phyloP scores from a whole-genome alignment of 2,113 vertebrate genomes.

The Ammodytes marinus region DNA sequence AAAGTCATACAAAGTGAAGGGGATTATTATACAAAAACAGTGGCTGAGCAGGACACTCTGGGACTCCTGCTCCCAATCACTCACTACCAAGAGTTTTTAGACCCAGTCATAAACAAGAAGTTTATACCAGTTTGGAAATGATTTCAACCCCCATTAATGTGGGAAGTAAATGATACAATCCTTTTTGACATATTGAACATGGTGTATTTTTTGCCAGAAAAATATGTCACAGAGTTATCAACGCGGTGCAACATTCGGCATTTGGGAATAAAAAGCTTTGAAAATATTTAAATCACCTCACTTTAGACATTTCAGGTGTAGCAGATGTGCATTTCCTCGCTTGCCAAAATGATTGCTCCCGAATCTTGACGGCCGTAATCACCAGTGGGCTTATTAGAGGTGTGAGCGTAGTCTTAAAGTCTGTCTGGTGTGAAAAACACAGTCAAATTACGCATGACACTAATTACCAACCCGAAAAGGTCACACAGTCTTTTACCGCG shows the following conservation, averaged over 20 bases:
- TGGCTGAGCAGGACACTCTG: slow-evolving; percentile 27
- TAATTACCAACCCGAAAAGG: slow-evolving; percentile 58
- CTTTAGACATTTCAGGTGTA: slow-evolving; percentile 35
- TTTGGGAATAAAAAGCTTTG: neutral
- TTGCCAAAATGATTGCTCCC: slow-evolving; percentile 11
- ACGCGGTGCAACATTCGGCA: neutral
- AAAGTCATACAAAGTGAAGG: neutral
- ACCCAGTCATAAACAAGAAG: neutral
- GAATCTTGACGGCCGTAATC: slow-evolving; percentile 23
- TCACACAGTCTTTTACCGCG: slow-evolving; percentile 28
- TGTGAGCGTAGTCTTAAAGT: slow-evolving; percentile 32
- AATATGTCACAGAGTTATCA: neutral
- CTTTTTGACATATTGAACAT: neutral
- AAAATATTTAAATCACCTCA: slow-evolving; percentile 14
- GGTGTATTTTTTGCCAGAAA: neutral
- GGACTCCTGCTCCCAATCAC: slow-evolving; percentile 23
- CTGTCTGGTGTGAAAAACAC: slow-evolving; percentile 56
- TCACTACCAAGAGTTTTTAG: slow-evolving; percentile 22
- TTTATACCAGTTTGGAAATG: neutral
- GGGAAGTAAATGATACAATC: neutral
- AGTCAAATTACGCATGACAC: slow-evolving; percentile 50
- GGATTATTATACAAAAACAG: neutral
- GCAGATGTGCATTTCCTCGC: slow-evolving; percentile 18
- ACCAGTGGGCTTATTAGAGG: slow-evolving; percentile 53
- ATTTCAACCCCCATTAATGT: neutral